These are phyloP conservation scores for Tigriopus californicus DNA, from an alignment of 2,888 invertebrate genomes.

Conservation along the genomic window DNA sequence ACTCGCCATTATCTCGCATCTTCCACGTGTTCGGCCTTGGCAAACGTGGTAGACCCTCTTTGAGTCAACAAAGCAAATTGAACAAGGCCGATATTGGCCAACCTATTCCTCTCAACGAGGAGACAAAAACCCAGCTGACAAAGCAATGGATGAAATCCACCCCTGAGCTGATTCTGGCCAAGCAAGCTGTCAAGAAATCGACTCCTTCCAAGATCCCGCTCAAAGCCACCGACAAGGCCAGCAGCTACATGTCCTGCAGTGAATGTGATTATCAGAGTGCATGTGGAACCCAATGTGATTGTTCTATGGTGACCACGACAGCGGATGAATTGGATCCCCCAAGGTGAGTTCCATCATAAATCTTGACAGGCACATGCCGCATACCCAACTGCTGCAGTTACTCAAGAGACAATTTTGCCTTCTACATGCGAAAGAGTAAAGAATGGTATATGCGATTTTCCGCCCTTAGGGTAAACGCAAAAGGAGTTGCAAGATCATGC, in stretches of 20 bases:
- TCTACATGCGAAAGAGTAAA: too few relatives aligned
- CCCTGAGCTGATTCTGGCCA: neutral
- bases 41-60: neutral
- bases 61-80: neutral
- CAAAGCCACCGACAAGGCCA: neutral
- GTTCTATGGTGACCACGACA: too few relatives aligned
- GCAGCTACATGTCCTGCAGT: neutral
- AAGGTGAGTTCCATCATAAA: too few relatives aligned
- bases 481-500: too few relatives aligned
- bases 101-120: neutral
- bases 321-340: too few relatives aligned
- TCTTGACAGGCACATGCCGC: too few relatives aligned
- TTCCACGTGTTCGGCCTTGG: neutral
- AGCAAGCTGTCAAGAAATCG: neutral
- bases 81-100: neutral
- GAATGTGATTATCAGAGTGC: constrained; percentile 7
- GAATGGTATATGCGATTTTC: too few relatives aligned
- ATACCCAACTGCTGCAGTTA: too few relatives aligned
- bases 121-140: neutral
- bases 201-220: neutral
- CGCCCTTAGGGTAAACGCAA: too few relatives aligned
- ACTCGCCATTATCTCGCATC: neutral
- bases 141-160: neutral
- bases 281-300: too few relatives aligned
- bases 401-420: too few relatives aligned